These are phyloP conservation scores for Mallotus villosus DNA, from an alignment of 2,797 vertebrate genomes.

Conservation along the genomic window DNA sequence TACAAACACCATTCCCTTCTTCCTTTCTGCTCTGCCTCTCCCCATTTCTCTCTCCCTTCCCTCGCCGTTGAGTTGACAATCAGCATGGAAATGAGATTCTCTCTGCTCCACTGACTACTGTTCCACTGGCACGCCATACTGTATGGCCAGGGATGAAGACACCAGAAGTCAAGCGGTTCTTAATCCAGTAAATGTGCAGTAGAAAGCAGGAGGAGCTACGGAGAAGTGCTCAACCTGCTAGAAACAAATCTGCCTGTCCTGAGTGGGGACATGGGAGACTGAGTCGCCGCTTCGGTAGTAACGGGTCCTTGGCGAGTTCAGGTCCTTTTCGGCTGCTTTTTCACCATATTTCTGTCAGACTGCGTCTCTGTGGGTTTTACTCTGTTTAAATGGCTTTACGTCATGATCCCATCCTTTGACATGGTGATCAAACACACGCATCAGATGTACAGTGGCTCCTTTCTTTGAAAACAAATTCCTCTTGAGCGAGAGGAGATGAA, in stretches of 20 bases:
- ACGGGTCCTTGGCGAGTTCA: too few species aligned
- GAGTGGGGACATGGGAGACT: not conserved
- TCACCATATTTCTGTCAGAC: too few species aligned
- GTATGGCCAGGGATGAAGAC: not conserved
- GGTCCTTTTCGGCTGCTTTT: too few species aligned
- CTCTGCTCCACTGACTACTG: conserved; percentile 33
- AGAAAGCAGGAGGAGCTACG: not conserved
- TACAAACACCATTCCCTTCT: not conserved
- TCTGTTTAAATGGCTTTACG: too few species aligned
- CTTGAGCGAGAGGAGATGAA: too few species aligned
- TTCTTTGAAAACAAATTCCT: too few species aligned
- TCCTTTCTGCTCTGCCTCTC: not conserved
- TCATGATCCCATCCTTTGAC: too few species aligned
- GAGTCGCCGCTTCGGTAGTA: too few species aligned
- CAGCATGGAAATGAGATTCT: conserved; percentile 41
- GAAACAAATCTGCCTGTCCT: not conserved
- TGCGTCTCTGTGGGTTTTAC: too few species aligned
- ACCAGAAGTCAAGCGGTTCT: not conserved
- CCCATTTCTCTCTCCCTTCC: not conserved
- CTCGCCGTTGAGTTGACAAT: not conserved
- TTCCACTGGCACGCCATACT: conserved; percentile 15
- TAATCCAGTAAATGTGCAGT: not conserved
- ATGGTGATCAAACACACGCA: too few species aligned
- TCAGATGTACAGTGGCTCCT: too few species aligned
- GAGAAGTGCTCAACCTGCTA: too few species aligned